These are phyloP conservation scores for Ernsta delagoae DNA, from an alignment of 2,888 invertebrate species.

Conservation along the genomic window DNA sequence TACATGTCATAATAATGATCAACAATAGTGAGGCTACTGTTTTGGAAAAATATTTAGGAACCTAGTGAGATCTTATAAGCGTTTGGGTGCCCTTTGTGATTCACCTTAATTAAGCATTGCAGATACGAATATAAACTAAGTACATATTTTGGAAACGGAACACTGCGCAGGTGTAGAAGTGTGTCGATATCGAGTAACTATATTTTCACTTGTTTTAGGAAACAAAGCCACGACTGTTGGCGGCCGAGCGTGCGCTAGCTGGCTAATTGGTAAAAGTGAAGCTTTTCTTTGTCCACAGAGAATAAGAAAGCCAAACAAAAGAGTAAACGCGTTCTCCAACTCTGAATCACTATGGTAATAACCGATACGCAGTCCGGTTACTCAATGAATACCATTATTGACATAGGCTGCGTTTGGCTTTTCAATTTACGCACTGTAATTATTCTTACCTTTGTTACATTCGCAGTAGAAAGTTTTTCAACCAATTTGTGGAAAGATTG, in stretches of 20 bases:
- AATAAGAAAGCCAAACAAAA: constrained; percentile 72
- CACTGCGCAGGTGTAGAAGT: constrained; percentile 50
- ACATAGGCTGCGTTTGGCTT: constrained; percentile 43
- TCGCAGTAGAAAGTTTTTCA: constrained; percentile 52
- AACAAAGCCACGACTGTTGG: constrained; percentile 70
- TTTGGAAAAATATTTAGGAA: too few relatives aligned
- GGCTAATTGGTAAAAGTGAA: constrained; percentile 82
- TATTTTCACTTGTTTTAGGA: constrained; percentile 75
- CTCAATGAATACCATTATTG: constrained; percentile 49
- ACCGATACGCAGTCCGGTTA: constrained; percentile 47
- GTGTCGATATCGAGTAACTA: constrained; percentile 61
- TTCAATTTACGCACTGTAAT: constrained; percentile 47
- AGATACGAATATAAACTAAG: too few relatives aligned
- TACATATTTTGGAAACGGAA: neutral
- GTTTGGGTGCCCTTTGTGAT: too few relatives aligned
- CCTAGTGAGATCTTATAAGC: too few relatives aligned
- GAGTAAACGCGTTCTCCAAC: constrained; percentile 55
- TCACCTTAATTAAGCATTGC: too few relatives aligned
- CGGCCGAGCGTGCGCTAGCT: constrained; percentile 58
- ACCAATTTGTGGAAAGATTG: constrained; percentile 1
- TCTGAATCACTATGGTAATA: constrained; percentile 58
- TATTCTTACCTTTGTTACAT: constrained; percentile 36
- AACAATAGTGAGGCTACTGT: too few relatives aligned
- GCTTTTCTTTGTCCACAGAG: constrained; percentile 64
- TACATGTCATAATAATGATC: too few relatives aligned